These are phyloP conservation scores for Laticauda laticaudata DNA, from an alignment of 2,113 vertebrate genomes.

Conservation along the genomic window DNA sequence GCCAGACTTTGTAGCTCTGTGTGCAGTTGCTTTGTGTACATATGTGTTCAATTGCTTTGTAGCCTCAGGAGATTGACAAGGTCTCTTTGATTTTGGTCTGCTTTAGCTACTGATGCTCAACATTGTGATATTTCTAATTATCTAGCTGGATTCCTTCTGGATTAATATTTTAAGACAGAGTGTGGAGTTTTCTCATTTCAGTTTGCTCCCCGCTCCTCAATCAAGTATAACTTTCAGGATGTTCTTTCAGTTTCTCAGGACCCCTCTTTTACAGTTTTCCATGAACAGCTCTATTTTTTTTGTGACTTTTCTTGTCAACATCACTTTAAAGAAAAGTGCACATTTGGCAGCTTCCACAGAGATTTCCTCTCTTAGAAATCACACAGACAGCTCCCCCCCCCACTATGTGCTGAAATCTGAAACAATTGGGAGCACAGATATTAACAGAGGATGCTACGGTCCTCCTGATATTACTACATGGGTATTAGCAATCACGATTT, in stretches of 20 bases:
- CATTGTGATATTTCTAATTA: not conserved
- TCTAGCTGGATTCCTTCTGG: not conserved
- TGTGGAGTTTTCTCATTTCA: not conserved
- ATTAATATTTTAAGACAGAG: not conserved
- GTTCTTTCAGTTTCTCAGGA: not conserved
- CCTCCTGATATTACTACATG: not conserved
- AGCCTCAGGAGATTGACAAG: not conserved
- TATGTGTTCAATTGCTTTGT: not conserved
- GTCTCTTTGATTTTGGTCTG: not conserved
- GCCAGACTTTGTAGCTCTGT: not conserved
- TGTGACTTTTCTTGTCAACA: not conserved
- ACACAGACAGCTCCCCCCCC: not conserved
- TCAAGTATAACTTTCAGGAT: not conserved
- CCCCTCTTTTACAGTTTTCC: not conserved
- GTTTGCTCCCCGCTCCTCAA: not conserved
- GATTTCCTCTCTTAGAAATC: not conserved
- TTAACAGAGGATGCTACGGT: not conserved
- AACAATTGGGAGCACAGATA: not conserved
- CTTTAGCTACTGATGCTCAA: not conserved
- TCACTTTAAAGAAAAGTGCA: not conserved
- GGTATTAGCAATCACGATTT: not conserved
- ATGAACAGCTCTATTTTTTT: not conserved
- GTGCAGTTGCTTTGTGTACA: not conserved
- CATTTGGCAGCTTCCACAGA: not conserved
- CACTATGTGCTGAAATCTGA: not conserved